A percentile compares a stretch with the other conserved stretches of the same genome.
These are phyloP conservation scores for Lipophrys pholis DNA, from an alignment of 2,113 vertebrate species.

Conservation along the genomic window DNA sequence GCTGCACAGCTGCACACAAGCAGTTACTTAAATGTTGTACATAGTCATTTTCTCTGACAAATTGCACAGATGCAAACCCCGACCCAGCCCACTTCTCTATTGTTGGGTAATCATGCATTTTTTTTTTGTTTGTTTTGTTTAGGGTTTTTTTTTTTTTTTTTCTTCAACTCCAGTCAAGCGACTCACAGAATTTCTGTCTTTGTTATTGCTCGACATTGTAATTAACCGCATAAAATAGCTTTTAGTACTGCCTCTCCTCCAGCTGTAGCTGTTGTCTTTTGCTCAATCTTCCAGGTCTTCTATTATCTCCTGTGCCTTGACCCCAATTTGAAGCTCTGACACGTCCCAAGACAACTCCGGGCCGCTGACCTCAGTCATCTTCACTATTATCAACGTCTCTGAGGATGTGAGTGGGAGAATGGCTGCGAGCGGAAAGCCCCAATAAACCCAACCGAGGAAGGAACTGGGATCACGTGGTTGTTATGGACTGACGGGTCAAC, in stretches of 20 bases:
- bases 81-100: conserved; percentile 18
- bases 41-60: conserved; percentile 24
- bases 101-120: conserved; percentile 26
- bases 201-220: not conserved
- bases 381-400: not conserved
- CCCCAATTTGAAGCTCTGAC: conserved; percentile 26
- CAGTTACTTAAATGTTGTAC: conserved; percentile 30
- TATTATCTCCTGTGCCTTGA: conserved; percentile 6
- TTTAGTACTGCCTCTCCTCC: not conserved
- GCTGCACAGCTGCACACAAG: not conserved
- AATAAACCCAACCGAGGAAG: conserved; percentile 17
- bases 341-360: not conserved
- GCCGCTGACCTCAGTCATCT: conserved; percentile 4
- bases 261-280: not conserved
- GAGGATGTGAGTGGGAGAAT: conserved; percentile 60
- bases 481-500: conserved; percentile 68
- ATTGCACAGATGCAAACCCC: conserved; percentile 33
- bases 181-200: conserved; percentile 7
- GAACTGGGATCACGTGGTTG: conserved; percentile 41
- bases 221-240: not conserved
- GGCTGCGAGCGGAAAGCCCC: conserved; percentile 26
- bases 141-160: conserved; percentile 8
- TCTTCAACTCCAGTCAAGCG: not conserved
- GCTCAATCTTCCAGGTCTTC: conserved; percentile 40
- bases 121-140: not conserved